Evolutionary conservation across 2,888 invertebrate genomes (phyloP).

Genomic region (Girardia tigrina): DNA sequence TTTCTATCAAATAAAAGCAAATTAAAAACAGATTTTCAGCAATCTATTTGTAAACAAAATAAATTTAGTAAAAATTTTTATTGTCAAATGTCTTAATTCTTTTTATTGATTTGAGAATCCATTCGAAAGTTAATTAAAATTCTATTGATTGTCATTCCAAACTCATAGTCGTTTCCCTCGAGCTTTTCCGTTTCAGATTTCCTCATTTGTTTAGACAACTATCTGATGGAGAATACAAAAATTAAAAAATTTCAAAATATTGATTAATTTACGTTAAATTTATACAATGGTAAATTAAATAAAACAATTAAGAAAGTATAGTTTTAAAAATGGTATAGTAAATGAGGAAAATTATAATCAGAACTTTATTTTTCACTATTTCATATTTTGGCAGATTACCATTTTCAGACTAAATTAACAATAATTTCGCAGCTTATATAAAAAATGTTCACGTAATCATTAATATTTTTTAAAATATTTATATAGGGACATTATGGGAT

Average conservation of each 20-base stretch:
- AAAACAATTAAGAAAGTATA: too few species aligned
- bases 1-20: too few species aligned
- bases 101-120: slow-evolving; percentile 20
- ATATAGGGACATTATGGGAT: too few species aligned
- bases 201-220: slow-evolving; percentile 18
- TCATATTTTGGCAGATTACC: too few species aligned
- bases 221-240: slow-evolving; percentile 3
- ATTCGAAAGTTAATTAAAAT: slow-evolving; percentile 23
- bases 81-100: slow-evolving; percentile 20
- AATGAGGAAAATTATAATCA: too few species aligned
- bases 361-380: too few species aligned
- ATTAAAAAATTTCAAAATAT: slow-evolving; percentile 11
- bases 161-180: slow-evolving; percentile 23
- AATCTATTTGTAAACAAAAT: neutral
- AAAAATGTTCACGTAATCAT: too few species aligned
- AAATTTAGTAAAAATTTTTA: slow-evolving; percentile 11
- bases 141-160: slow-evolving; percentile 23
- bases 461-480: too few species aligned
- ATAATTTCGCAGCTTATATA: too few species aligned
- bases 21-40: too few species aligned
- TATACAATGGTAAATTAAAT: neutral
- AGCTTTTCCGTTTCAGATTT: slow-evolving; percentile 23
- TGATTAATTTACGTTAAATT: slow-evolving; percentile 13
- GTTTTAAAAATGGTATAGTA: too few species aligned
- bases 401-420: too few species aligned